Evolutionary conservation across 2,113 vertebrate genomes (phyloP).

Genomic region (Stictonetta naevosa): DNA sequence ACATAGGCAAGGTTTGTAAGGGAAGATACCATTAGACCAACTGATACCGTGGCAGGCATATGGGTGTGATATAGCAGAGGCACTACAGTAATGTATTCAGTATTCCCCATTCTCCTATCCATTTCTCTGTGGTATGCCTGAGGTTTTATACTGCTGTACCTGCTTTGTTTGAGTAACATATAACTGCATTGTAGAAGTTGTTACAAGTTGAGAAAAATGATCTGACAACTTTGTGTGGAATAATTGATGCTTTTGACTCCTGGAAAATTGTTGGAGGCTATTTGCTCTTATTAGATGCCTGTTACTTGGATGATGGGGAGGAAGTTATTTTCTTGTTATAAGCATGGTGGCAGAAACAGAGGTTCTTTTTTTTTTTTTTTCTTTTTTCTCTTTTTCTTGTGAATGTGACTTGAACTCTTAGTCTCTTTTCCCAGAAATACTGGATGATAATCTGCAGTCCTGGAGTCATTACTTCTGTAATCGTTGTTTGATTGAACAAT

Average conservation of each 20-base stretch:
- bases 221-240: background rate
- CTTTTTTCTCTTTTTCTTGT: background rate
- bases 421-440: background rate
- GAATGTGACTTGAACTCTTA: background rate
- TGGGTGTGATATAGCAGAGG: background rate
- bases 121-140: background rate
- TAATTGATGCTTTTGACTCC: background rate
- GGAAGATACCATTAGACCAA: background rate
- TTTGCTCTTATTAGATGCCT: background rate
- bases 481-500: background rate
- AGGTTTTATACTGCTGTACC: background rate
- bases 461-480: background rate
- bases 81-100: background rate
- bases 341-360: background rate
- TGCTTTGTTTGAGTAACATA: background rate
- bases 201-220: background rate
- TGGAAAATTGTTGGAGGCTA: conserved; percentile 1
- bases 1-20: background rate
- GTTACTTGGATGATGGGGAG: background rate
- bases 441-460: background rate
- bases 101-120: background rate
- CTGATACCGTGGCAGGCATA: background rate
- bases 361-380: background rate
- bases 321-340: background rate
- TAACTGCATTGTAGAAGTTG: background rate